Percentiles rank a stretch among this genome's conserved stretches.
phyloP scores from a whole-genome alignment of 2,113 vertebrate genomes.

The Phainopepla nitens region DNA sequence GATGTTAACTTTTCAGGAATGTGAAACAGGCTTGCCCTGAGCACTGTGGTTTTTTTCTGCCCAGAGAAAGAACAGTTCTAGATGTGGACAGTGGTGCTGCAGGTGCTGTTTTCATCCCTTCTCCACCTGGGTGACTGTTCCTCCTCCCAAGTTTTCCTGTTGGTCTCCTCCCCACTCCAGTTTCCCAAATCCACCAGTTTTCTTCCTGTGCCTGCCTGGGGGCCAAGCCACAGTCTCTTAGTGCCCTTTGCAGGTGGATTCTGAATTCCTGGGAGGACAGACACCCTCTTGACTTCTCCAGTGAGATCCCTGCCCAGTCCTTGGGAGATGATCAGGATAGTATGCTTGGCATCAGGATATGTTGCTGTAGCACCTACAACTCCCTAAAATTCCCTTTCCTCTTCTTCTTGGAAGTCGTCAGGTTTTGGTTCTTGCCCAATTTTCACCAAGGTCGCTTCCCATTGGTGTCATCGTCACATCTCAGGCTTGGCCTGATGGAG shows the following conservation, averaged over 20 bases:
- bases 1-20: neutral
- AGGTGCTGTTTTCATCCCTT: neutral
- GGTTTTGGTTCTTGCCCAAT: neutral
- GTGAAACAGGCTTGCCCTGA: neutral
- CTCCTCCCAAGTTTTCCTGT: neutral
- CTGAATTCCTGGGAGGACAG: neutral
- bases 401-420: neutral
- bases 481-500: neutral
- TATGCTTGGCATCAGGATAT: no score
- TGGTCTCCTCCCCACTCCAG: accelerated
- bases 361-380: neutral
- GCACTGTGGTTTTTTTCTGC: neutral
- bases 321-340: no score
- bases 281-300: neutral
- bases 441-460: neutral
- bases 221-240: neutral
- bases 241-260: neutral
- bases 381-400: neutral
- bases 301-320: neutral
- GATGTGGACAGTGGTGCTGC: no score
- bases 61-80: neutral
- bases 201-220: neutral
- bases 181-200: neutral
- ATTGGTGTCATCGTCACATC: accelerated
- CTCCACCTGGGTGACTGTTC: no score